Evolutionary conservation across 2,888 invertebrate genomes (phyloP), one percentile per base, ranked within the genome.

Genomic region (Linnaemya tessellans): DNA sequence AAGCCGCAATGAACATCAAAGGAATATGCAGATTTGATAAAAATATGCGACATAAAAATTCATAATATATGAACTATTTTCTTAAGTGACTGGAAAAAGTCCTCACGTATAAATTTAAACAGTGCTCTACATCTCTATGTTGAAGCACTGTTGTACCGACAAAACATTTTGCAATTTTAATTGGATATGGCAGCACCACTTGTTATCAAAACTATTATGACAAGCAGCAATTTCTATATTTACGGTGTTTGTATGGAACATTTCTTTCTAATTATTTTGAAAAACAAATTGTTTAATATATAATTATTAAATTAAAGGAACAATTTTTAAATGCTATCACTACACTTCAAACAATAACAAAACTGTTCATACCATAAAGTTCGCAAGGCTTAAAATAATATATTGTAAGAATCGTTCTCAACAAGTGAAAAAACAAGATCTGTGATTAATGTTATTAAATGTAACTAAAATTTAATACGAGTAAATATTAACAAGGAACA

Each of bases 121-220:
- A 30, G 62, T 5, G 3, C 49, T 51, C 3, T 38, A n/a, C 43
- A 62, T 38, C 20, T n/a, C 25, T 49, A n/a, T 3, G 3, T 10
- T 10, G 0, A 3, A 9, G 30, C 10, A 3, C 65, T 18, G 56
- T 18, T n/a, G 35, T 35, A 22, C 25, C 13, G 13, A 74, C 43
- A 35, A 7, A 13, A 46, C 13, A 8, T 56, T 58, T 77, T 67
- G 43, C 73, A 38, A 30, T 58, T 41, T 1, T 9, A 25, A 46
- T 18, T n/a, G 1, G 18, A 56, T 46, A 62, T 84, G 83, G 79
- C 62, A 78, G 41, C 78, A 83, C 78, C 67, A 25, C 10, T 35
- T 58, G 25, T 67, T 83, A 73, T 83, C 78, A 78, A 58, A 75
- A 11, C 1, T 1, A 67, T 64, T 51, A 25, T 73, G 67, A 79